Percentiles rank a stretch among this genome's conserved stretches.
Conservation (phyloP, 2,888 invertebrate species). For the Patella depressa region DNA sequence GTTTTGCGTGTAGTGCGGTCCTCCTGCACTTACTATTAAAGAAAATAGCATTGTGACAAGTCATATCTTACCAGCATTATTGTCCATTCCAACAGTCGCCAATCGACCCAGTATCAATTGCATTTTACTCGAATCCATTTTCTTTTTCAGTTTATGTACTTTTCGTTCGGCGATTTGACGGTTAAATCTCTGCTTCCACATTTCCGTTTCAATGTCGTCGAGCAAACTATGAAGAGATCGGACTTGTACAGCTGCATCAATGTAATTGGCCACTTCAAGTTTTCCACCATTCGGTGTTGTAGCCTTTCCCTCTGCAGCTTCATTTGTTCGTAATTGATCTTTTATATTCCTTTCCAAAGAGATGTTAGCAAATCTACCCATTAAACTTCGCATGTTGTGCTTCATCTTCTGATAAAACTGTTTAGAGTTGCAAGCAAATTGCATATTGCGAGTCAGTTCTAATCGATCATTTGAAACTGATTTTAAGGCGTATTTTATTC, state of each 20-base stretch:
- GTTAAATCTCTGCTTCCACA: conserved; percentile 2
- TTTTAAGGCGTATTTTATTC: neutral
- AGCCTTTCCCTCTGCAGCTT: no score
- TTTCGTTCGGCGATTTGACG: neutral
- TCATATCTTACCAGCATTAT: neutral
- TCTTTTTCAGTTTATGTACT: neutral
- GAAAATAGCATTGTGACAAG: no score
- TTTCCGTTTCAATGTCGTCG: neutral
- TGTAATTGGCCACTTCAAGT: neutral
- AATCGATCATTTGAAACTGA: neutral
- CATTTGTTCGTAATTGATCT: neutral
- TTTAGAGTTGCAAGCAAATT: neutral
- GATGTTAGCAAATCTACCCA: neutral
- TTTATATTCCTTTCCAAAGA: neutral
- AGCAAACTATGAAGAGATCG: neutral
- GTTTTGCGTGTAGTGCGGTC: no score
- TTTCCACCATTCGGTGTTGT: no score
- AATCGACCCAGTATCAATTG: neutral
- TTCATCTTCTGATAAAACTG: neutral
- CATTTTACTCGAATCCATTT: neutral
- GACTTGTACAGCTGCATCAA: neutral
- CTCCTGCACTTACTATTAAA: no score
- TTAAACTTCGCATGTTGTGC: neutral
- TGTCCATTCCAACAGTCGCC: neutral
- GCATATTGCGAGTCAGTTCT: neutral